Evolutionary conservation across 2,113 vertebrate species (phyloP).

Genomic region (Leptobrachium ailaonicum): DNA sequence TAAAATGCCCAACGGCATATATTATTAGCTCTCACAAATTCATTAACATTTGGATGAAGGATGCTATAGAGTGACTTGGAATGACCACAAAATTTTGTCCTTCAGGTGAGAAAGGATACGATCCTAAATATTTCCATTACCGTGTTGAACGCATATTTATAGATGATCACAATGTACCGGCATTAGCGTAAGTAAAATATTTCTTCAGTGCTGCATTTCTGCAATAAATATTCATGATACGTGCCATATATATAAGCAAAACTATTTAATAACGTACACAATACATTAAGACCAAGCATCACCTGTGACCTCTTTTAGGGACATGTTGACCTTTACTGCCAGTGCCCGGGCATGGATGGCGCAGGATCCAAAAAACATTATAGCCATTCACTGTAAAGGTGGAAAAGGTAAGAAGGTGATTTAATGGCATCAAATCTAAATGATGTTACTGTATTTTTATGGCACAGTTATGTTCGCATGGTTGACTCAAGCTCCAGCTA

Average conservation of each 20-base stretch:
- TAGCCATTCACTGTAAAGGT: constrained; percentile 94
- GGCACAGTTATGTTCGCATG: too few species aligned
- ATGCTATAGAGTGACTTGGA: too few species aligned
- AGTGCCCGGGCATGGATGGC: constrained; percentile 84
- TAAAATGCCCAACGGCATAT: too few species aligned
- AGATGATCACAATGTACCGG: constrained; percentile 92
- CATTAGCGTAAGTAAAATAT: constrained; percentile 75
- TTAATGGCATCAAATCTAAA: too few species aligned
- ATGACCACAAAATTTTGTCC: constrained; percentile 35
- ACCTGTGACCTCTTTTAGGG: constrained; percentile 63
- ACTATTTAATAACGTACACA: too few species aligned
- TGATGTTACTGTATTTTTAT: too few species aligned
- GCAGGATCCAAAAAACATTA: constrained; percentile 75
- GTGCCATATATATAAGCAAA: too few species aligned
- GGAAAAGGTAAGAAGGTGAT: constrained; percentile 80
- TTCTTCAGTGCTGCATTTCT: too few species aligned
- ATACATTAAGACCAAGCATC: background rate
- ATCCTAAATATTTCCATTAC: constrained; percentile 88
- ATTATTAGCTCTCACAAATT: too few species aligned
- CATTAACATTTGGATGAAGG: too few species aligned
- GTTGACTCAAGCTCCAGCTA: too few species aligned
- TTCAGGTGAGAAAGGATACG: constrained; percentile 89
- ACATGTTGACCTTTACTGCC: constrained; percentile 84
- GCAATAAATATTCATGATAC: too few species aligned
- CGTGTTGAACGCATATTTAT: constrained; percentile 85